Percentiles rank a stretch among this genome's conserved stretches.
Evolutionary conservation across 1,140 invertebrate genomes (phyloP).

Genomic region (Lepidurus arcticus): DNA sequence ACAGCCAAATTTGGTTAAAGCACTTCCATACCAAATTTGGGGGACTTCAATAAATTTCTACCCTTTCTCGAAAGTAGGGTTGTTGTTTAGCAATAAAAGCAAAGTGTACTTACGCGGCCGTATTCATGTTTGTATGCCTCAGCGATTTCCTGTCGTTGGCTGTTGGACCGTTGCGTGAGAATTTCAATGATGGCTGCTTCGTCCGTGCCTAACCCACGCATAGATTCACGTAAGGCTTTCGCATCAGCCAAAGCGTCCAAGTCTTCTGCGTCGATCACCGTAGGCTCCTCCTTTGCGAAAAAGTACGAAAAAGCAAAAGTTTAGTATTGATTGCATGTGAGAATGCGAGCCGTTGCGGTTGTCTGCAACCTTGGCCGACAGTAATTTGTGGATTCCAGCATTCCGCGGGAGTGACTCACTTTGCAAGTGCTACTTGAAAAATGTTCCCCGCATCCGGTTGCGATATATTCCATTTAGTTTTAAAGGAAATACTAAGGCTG

Average conservation of each 20-base stretch:
- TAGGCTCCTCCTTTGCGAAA: constrained; percentile 50
- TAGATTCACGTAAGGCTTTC: constrained; percentile 60
- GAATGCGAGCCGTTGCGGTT: not conserved
- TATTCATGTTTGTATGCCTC: constrained; percentile 64
- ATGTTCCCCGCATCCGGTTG: not conserved
- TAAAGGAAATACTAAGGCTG: not conserved
- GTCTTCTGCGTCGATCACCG: constrained; percentile 52
- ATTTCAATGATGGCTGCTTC: constrained; percentile 69
- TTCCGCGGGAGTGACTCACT: not conserved
- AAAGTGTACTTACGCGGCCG: constrained; percentile 55
- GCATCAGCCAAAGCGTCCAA: constrained; percentile 64
- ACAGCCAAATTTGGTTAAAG: not conserved
- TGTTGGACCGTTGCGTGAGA: constrained; percentile 57
- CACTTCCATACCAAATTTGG: not conserved
- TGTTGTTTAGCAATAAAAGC: not conserved
- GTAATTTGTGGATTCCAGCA: not conserved
- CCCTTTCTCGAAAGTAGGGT: no score
- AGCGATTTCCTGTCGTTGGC: constrained; percentile 61
- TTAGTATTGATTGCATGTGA: not conserved
- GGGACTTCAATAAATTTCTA: no score
- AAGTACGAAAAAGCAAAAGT: not conserved
- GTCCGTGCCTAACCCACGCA: constrained; percentile 70
- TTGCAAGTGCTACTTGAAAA: not conserved
- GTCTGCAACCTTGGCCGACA: not conserved
- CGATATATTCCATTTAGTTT: not conserved